These are phyloP conservation scores for Mionectes macconnelli DNA, from an alignment of 2,113 vertebrate species.

Conservation along the genomic window DNA sequence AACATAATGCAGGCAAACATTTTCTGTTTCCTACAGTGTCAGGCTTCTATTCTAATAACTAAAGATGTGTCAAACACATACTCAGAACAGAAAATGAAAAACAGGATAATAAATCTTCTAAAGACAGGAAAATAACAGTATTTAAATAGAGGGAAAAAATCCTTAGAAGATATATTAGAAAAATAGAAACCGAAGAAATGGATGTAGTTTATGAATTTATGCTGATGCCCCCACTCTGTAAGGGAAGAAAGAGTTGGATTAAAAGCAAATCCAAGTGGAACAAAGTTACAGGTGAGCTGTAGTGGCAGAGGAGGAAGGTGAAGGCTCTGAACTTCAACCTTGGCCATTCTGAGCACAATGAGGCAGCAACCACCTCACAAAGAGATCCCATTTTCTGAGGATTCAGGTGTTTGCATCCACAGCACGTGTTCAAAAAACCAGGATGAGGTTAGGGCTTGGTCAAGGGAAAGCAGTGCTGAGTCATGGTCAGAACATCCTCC, in stretches of 20 bases:
- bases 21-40: conserved; percentile 22
- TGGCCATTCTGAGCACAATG: background rate
- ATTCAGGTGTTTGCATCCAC: background rate
- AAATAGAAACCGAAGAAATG: background rate
- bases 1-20: conserved; percentile 29
- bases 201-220: background rate
- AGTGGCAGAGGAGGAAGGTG: background rate
- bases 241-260: background rate
- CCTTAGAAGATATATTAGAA: background rate
- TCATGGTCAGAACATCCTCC: background rate
- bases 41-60: conserved; percentile 27
- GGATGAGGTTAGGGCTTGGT: fast-evolving
- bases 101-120: conserved; percentile 30
- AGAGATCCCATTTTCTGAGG: background rate
- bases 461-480: background rate
- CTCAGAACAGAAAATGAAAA: conserved; percentile 29
- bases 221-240: background rate
- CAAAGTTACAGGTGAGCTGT: background rate
- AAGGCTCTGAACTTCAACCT: background rate
- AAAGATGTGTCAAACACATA: conserved; percentile 42
- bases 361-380: background rate
- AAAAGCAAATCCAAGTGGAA: background rate
- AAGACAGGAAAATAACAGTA: background rate
- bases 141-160: background rate
- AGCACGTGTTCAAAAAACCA: background rate